Conservation (phyloP, 2,888 invertebrate species). For the Galerucella calmariensis region DNA sequence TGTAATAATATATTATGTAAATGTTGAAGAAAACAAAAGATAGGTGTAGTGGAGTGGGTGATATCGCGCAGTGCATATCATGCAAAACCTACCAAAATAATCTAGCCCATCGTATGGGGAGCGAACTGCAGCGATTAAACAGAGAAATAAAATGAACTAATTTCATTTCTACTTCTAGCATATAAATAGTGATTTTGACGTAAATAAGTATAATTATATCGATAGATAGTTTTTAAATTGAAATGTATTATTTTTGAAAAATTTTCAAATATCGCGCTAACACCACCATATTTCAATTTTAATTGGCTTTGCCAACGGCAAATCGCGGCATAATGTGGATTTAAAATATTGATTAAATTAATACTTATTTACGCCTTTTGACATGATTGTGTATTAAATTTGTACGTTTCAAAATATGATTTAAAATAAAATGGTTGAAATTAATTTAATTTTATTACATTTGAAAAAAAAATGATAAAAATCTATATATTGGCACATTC, state of each 20-base stretch:
- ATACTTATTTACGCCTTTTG: slow-evolving; percentile 1
- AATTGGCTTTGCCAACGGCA: no score
- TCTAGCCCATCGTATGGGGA: slow-evolving; percentile 64
- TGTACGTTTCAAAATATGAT: background rate
- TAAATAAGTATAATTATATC: background rate
- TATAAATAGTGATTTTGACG: slow-evolving; percentile 15
- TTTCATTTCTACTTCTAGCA: slow-evolving; percentile 33
- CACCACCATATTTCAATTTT: no score
- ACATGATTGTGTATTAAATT: background rate
- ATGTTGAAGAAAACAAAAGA: slow-evolving; percentile 8
- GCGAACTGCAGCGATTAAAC: slow-evolving; percentile 61
- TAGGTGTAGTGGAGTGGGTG: slow-evolving; percentile 40
- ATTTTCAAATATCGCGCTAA: no score
- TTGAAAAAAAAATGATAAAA: background rate
- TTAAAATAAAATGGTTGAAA: background rate
- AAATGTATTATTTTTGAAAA: no score
- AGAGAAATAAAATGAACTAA: slow-evolving; percentile 51
- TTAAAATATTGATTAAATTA: no score
- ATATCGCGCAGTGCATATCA: slow-evolving; percentile 53
- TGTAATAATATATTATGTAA: slow-evolving; percentile 23
- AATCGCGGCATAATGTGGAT: no score
- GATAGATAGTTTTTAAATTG: no score
- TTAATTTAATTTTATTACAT: background rate
- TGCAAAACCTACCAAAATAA: slow-evolving; percentile 63
- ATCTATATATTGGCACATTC: no score